Evolutionary conservation across 2,113 vertebrate species (phyloP), one percentile per base, ranked within the genome.

Genomic region (Acrocephalus arundinaceus): DNA sequence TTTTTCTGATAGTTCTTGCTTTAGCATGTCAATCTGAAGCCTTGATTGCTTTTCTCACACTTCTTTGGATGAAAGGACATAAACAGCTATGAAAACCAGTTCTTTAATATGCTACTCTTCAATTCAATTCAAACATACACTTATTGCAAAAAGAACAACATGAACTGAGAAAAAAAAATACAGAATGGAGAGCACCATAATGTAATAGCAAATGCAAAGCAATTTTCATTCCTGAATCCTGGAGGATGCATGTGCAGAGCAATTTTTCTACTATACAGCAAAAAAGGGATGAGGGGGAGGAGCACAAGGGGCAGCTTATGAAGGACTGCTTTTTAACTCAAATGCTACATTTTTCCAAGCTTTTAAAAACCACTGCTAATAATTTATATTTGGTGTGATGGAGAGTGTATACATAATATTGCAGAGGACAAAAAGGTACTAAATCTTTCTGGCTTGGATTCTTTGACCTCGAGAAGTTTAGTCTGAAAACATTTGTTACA

Each of bases 61-160:
- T 94, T 97, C 96, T 95, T 85, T 93, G 93, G 90, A 94, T 95
- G 95, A 96, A 97, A 97, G 93, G 95, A 97, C 84, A 97, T 96
- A 97, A 97, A 97, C 94, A 97, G 94, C 91, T 92, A 97, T 92
- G 91, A 96, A 96, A 96, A 93, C 86, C 82, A 84, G 90, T 90
- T 93, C 93, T 86, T 97, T 97, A 93, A 85, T 88, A 95, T 59
- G 87, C 83, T 75, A 45, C 75, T 89, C 65, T 81, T 90, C 95
- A 87, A 95, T 97, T 96, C 94, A 96, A 92, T 97, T 97, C 96
- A 96, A 95, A 95, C 90, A 83, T 91, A 92, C 68, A 62, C 80
- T 92, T 89, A 94, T 74, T 97, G 95, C 94, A 76, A 93, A 91
- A 97, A 95, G 86, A 93, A 90, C 75, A 91, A 95, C 95, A 87